Evolutionary conservation across 2,797 vertebrate species (phyloP).

Genomic region (Eurystomus glaucurus): DNA sequence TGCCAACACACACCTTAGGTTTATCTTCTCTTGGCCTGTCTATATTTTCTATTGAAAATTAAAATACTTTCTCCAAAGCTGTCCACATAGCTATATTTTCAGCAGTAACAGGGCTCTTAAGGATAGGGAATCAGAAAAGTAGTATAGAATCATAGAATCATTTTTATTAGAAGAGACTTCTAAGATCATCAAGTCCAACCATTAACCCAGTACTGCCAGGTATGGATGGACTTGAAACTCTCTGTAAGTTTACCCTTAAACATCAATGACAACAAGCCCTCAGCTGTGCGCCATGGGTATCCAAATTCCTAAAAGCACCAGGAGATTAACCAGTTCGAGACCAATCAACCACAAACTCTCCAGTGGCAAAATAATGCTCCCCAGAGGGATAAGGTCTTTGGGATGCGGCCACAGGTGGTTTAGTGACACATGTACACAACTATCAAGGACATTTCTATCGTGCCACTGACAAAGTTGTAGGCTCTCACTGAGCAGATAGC

Average conservation of each 20-base stretch:
- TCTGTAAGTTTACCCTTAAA: background rate
- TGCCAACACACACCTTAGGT: background rate
- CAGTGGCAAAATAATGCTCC: background rate
- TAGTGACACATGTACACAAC: accelerated
- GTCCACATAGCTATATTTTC: background rate
- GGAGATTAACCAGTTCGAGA: background rate
- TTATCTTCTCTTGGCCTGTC: background rate
- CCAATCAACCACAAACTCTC: background rate
- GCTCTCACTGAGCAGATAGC: accelerated
- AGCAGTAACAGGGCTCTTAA: background rate
- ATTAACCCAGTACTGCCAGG: background rate
- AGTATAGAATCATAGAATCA: background rate
- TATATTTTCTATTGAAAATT: background rate
- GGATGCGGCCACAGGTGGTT: background rate
- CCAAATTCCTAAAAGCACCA: background rate
- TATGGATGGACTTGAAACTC: background rate
- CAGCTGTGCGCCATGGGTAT: background rate
- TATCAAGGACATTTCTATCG: background rate
- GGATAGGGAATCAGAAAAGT: background rate
- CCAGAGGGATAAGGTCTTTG: background rate
- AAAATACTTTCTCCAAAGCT: background rate
- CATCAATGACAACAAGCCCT: background rate
- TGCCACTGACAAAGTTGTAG: background rate
- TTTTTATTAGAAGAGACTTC: background rate
- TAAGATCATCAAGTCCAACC: background rate